These are phyloP conservation scores for Acleris laterana DNA, from an alignment of 2,888 invertebrate species.

Conservation along the genomic window DNA sequence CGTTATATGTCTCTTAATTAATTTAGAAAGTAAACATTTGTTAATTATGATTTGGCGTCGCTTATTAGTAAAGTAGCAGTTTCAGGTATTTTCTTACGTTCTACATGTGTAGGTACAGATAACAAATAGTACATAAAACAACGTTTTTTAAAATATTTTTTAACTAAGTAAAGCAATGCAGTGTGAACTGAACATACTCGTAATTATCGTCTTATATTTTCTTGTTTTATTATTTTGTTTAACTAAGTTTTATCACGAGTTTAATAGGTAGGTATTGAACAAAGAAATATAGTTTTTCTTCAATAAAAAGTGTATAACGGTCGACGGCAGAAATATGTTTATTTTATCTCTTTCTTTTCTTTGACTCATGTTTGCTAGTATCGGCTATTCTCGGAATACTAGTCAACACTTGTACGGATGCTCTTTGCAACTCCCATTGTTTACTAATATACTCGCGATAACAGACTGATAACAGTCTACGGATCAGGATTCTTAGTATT, in stretches of 20 bases:
- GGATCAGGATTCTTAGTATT: neutral
- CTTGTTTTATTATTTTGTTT: too few relatives aligned
- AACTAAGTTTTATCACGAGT: too few relatives aligned
- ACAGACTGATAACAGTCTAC: neutral
- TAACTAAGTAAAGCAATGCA: too few relatives aligned
- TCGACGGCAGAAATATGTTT: too few relatives aligned
- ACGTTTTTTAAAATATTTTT: too few relatives aligned
- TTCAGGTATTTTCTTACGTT: neutral
- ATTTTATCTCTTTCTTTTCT: too few relatives aligned
- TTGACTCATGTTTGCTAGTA: neutral
- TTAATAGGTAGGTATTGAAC: too few relatives aligned
- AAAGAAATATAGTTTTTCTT: too few relatives aligned
- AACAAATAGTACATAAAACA: neutral
- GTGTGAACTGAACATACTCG: too few relatives aligned
- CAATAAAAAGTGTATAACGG: too few relatives aligned
- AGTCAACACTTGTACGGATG: neutral
- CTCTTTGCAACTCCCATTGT: conserved; percentile 1
- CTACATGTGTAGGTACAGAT: neutral
- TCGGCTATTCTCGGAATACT: neutral
- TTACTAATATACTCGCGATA: neutral
- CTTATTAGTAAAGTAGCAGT: neutral
- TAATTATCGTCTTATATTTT: too few relatives aligned
- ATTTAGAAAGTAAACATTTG: conserved; percentile 12
- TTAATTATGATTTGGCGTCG: neutral
- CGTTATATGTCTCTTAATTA: conserved; percentile 36